phyloP scores from a whole-genome alignment of 35 echinoderm and acorn worm species.

The Acanthaster planci region DNA sequence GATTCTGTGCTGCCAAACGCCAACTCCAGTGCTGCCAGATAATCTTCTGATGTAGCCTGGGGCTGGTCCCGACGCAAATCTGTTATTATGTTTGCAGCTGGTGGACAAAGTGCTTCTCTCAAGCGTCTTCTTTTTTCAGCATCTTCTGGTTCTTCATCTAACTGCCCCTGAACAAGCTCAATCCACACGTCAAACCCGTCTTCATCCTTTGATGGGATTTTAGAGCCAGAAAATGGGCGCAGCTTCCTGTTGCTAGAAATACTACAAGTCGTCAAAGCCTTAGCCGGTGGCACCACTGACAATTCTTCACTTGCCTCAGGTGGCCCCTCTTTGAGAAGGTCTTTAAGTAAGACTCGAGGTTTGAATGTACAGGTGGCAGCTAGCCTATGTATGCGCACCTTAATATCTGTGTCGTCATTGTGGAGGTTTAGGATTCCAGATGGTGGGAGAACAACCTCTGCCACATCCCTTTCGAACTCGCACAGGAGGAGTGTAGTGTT shows the following conservation, averaged over 20 bases:
- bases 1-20: constrained; percentile 62
- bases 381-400: background rate
- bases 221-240: constrained; percentile 8
- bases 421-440: background rate
- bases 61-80: constrained; percentile 48
- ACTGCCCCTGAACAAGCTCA: constrained; percentile 14
- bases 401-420: background rate
- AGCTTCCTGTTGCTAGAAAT: constrained; percentile 1
- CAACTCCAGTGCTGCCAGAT: constrained; percentile 42
- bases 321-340: background rate
- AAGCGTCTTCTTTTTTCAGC: constrained; percentile 23
- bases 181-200: constrained; percentile 33
- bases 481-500: background rate
- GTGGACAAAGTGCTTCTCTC: constrained; percentile 48
- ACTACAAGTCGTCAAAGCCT: background rate
- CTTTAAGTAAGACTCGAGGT: background rate
- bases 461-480: background rate
- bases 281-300: background rate
- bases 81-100: constrained; percentile 40
- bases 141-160: constrained; percentile 27
- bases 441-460: background rate
- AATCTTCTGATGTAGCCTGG: constrained; percentile 44
- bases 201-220: constrained; percentile 28
- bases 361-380: background rate
- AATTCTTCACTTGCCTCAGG: too few species aligned